Conservation (phyloP, 1,140 invertebrate species). For the Antheraea mylitta region DNA sequence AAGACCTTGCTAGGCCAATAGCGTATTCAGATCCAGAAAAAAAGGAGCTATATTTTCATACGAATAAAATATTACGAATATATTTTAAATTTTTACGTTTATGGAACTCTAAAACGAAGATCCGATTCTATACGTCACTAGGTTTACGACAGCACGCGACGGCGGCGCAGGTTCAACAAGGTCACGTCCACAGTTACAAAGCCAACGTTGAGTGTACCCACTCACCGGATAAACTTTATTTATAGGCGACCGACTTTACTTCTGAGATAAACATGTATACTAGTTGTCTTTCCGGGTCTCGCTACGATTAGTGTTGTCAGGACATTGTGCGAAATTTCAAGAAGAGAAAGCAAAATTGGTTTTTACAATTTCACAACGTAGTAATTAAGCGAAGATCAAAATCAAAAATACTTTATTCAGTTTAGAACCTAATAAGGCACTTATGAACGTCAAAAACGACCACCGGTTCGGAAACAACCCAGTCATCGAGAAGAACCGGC, state of each 20-base stretch:
- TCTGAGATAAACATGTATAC: not conserved
- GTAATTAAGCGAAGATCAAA: no score
- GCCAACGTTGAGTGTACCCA: not conserved
- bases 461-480: no score
- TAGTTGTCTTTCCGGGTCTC: not conserved
- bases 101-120: not conserved
- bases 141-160: not conserved
- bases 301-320: not conserved
- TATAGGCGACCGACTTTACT: not conserved
- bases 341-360: no score
- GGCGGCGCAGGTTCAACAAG: conserved; percentile 15
- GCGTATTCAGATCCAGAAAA: no score
- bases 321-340: not conserved
- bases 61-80: no score
- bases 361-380: no score
- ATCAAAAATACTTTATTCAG: no score
- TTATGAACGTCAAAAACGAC: no score
- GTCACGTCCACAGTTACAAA: conserved; percentile 19
- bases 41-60: no score
- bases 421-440: no score
- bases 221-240: conserved; percentile 8
- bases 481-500: no score
- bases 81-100: not conserved
- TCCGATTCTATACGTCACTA: not conserved
- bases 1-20: no score